Base-by-base conservation (phyloP, 2,888 invertebrate genomes). In the Panzeria rudis region DNA sequence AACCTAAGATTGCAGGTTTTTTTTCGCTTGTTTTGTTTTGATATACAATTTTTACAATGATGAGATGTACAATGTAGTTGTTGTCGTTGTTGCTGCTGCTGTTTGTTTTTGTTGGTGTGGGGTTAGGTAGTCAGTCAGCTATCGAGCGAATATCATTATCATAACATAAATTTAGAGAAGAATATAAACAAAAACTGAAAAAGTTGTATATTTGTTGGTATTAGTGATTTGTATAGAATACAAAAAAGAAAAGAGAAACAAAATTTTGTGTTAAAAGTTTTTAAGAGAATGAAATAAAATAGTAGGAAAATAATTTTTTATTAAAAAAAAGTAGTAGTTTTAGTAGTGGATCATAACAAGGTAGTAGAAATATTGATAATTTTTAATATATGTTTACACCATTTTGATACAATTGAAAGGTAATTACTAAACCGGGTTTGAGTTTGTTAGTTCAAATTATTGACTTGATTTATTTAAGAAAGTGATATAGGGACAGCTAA, bases 1-100 rank as follows among this genome's bases (percentile, higher is more conserved):
- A 90, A 91, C 89, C 73, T 83, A 84, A 86, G 88, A 90, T 87
- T 90, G 88, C 81, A 86, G 73, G 79, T 78, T 85, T 73, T 64
- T 73, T 64, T 80, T 84, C 54, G 54, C 61, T 83, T 80, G 83
- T 78, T 83, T 83, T 82, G 79, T 83, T 86, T 83, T 81, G 83
- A 47, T 86, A 76, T 76, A 79, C 47, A 83, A 59, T 79, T 83
- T 83, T 83, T 41, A 77, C 52, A 61, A 81, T 50, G 50, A 78
- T 68, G 50, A 83, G 35, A 41, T 69, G 47, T 15, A 56, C 38
- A 41, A 41, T 62, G 38, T 61, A 75, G 56, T 44, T 59, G 59
- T 35, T 56, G 56, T 47, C 35, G 59, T 23, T 20, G 54, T 69
- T 50, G 62, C 35, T 72, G 52, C 56, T 50, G 41, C 41, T 80